These are phyloP conservation scores for Zaprionus bogoriensis DNA, from an alignment of 2,888 invertebrate genomes.

Conservation along the genomic window DNA sequence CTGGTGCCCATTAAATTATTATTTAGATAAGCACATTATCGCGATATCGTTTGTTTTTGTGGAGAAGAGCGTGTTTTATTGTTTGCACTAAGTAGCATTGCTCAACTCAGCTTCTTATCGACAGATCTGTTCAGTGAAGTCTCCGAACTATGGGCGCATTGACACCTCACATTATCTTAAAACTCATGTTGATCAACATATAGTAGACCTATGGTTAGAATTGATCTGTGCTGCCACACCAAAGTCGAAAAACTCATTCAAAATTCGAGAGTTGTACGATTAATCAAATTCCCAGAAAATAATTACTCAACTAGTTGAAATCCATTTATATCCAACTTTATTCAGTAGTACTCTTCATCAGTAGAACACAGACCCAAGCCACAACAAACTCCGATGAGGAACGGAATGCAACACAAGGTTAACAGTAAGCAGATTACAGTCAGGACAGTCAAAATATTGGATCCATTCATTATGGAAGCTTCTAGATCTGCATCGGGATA, in stretches of 20 bases:
- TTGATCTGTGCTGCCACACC: too few relatives aligned
- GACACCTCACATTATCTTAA: too few relatives aligned
- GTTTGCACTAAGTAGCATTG: background rate
- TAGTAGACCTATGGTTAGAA: too few relatives aligned
- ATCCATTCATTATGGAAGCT: background rate
- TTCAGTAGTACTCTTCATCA: background rate
- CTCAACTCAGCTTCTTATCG: too few relatives aligned
- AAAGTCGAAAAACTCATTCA: too few relatives aligned
- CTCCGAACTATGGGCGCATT: too few relatives aligned
- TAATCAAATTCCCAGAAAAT: too few relatives aligned
- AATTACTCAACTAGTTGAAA: too few relatives aligned
- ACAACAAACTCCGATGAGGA: conserved; percentile 15
- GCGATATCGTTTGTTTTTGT: background rate
- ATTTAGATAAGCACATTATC: conserved; percentile 14
- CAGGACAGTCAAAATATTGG: background rate
- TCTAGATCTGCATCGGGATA: background rate
- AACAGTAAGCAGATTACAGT: background rate
- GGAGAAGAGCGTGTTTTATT: background rate
- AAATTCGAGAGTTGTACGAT: too few relatives aligned
- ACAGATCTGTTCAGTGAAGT: too few relatives aligned
- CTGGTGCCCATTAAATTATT: conserved; percentile 8
- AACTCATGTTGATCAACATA: too few relatives aligned
- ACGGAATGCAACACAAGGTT: conserved; percentile 7
- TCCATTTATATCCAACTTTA: background rate
- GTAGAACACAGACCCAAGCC: conserved; percentile 5